Evolutionary conservation across 2,888 invertebrate species (phyloP).

Genomic region (Seira ritae): DNA sequence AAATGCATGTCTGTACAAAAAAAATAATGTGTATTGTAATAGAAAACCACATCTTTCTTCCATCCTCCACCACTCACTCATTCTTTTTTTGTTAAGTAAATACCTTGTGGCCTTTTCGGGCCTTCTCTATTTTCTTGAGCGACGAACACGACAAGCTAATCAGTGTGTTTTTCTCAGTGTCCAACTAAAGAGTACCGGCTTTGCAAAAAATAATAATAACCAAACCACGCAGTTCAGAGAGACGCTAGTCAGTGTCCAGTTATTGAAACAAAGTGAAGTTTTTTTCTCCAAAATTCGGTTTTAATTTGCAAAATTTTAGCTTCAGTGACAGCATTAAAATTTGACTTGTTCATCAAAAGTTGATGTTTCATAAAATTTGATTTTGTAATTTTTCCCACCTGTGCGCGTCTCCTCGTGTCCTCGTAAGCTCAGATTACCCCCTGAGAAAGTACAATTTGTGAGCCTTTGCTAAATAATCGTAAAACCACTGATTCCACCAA

Average conservation of each 20-base stretch:
- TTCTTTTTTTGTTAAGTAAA: conserved; percentile 18
- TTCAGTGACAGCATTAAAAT: too few species aligned
- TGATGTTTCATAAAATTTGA: too few species aligned
- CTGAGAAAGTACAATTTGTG: too few species aligned
- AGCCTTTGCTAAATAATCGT: too few species aligned
- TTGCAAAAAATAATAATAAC: conserved; percentile 8
- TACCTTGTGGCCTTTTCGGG: conserved; percentile 44
- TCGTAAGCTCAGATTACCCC: too few species aligned
- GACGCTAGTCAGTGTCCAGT: conserved; percentile 18
- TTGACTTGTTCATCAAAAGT: too few species aligned
- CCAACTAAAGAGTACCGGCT: conserved; percentile 51
- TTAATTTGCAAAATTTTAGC: too few species aligned
- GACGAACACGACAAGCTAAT: conserved; percentile 50
- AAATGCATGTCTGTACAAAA: not conserved
- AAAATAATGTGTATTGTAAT: not conserved
- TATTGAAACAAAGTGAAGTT: not conserved
- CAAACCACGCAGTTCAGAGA: conserved; percentile 7
- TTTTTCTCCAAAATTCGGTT: not conserved
- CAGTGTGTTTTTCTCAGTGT: conserved; percentile 59
- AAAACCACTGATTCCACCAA: too few species aligned
- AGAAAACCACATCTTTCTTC: not conserved
- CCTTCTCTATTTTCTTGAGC: conserved; percentile 52
- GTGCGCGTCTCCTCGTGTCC: too few species aligned
- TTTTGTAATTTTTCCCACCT: too few species aligned
- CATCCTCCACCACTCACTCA: conserved; percentile 23